Conservation (phyloP, 2,113 vertebrate species). For the Pterocles burchelli region DNA sequence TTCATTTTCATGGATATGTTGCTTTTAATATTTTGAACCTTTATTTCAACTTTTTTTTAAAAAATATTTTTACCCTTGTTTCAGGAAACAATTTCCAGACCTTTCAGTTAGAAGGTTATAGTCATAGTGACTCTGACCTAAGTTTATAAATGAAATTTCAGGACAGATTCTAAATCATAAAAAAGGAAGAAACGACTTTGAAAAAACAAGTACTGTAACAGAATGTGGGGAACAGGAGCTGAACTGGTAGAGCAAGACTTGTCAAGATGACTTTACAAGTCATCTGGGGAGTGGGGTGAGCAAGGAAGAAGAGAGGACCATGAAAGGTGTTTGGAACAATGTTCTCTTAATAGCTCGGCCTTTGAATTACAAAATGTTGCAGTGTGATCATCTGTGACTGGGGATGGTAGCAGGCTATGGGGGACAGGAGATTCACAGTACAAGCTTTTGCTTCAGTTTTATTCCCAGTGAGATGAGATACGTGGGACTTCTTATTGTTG, state of each 20-base stretch:
- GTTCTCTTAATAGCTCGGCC: background rate
- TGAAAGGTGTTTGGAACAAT: background rate
- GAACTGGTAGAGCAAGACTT: slow-evolving; percentile 52
- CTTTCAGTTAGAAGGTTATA: slow-evolving; percentile 35
- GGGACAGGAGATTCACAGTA: background rate
- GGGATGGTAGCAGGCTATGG: background rate
- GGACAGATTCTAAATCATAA: slow-evolving; percentile 22
- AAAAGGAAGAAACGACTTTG: slow-evolving; percentile 9
- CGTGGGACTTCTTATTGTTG: background rate
- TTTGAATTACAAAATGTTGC: background rate
- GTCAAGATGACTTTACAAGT: slow-evolving; percentile 49
- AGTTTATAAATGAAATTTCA: slow-evolving; percentile 8
- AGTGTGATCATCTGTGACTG: background rate
- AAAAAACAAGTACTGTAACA: slow-evolving; percentile 27
- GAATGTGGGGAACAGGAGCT: slow-evolving; percentile 37
- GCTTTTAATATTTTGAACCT: slow-evolving; percentile 54
- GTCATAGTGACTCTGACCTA: background rate
- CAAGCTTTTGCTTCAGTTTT: background rate
- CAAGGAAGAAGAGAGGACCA: slow-evolving; percentile 10
- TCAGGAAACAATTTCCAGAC: background rate
- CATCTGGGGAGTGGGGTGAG: background rate
- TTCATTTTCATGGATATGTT: background rate
- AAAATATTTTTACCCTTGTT: background rate
- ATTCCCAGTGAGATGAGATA: background rate
- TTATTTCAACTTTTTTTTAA: background rate